phyloP scores from a whole-genome alignment of 2,113 vertebrate genomes.

The Pithys albifrons region DNA sequence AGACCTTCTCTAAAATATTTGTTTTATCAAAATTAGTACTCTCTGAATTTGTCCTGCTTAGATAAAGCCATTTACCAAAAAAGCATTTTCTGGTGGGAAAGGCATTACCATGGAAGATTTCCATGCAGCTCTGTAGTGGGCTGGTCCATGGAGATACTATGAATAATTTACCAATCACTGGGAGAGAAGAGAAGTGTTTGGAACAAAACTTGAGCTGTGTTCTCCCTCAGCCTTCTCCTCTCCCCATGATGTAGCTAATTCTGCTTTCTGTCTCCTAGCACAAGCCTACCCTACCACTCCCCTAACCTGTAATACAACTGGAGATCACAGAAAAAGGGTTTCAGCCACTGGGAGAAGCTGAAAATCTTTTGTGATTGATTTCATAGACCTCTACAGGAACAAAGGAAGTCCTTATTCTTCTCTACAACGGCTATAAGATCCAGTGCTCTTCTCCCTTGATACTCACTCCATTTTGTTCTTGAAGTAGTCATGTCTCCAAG shows the following conservation, averaged over 20 bases:
- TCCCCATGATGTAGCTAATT: background rate
- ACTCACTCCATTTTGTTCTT: background rate
- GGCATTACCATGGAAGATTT: background rate
- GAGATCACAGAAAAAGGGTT: background rate
- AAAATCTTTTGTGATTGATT: background rate
- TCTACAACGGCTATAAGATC: background rate
- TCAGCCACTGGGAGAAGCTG: background rate
- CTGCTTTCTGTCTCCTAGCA: background rate
- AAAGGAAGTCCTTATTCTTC: background rate
- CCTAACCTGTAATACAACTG: background rate
- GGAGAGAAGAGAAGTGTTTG: background rate
- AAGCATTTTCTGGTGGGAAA: background rate
- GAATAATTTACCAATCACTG: background rate
- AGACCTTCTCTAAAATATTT: background rate
- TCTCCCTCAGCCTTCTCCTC: background rate
- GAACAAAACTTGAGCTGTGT: background rate
- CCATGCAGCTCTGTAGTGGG: background rate
- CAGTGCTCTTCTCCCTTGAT: background rate
- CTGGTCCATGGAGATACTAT: background rate
- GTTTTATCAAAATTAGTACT: background rate
- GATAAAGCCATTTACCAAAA: background rate
- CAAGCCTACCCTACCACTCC: background rate
- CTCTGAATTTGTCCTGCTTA: background rate
- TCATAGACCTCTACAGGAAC: background rate
- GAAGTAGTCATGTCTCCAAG: background rate